Percentiles rank a stretch among this genome's conserved stretches.
Evolutionary conservation across 1,140 invertebrate species (phyloP).

Genomic region (Xylocopa sonorina): DNA sequence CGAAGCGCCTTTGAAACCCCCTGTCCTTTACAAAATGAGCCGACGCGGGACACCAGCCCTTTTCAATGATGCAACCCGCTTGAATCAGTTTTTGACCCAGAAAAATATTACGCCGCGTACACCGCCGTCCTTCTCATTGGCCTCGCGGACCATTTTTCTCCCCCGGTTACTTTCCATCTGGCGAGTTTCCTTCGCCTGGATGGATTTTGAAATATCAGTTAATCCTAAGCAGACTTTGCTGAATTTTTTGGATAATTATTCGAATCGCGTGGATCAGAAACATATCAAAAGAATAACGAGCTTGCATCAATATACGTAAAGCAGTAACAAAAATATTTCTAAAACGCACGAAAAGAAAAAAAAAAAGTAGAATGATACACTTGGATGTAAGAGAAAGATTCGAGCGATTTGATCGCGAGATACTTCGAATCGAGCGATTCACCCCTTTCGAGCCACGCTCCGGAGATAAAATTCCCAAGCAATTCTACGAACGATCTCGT

Average conservation of each 20-base stretch:
- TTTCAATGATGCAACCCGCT: slow-evolving; percentile 46
- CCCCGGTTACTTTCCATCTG: too few species aligned
- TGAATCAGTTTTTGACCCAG: slow-evolving; percentile 48
- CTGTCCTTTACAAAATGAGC: slow-evolving; percentile 45
- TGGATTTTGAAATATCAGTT: not conserved
- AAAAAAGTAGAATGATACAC: too few species aligned
- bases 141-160: not conserved
- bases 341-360: too few species aligned
- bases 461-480: too few species aligned
- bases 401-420: too few species aligned
- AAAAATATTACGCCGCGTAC: slow-evolving; percentile 33
- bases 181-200: not conserved
- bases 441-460: not conserved
- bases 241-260: not conserved
- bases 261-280: not conserved
- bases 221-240: not conserved
- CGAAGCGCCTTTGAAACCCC: slow-evolving; percentile 48
- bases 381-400: too few species aligned
- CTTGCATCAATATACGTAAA: too few species aligned
- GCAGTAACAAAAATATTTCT: too few species aligned
- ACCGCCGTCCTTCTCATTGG: slow-evolving; percentile 15
- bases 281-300: not conserved
- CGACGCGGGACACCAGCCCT: slow-evolving; percentile 42
- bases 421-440: not conserved
- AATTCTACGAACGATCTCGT: not conserved